Evolutionary conservation across 2,888 invertebrate species (phyloP).

Genomic region (Agrotis puta): DNA sequence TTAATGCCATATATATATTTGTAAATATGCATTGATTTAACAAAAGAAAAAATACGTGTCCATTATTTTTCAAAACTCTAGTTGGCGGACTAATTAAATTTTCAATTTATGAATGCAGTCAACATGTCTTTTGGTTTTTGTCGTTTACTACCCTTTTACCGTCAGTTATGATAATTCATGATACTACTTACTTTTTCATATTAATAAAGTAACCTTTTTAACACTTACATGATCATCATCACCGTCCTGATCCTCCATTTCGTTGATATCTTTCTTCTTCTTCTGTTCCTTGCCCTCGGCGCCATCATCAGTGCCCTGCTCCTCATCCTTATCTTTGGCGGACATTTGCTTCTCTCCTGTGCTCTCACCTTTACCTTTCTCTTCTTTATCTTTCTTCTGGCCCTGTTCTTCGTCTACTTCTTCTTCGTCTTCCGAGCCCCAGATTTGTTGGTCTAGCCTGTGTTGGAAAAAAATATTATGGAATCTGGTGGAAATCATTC

Average conservation of each 20-base stretch:
- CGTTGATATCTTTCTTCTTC: conserved; percentile 94
- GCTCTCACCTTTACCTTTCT: conserved; percentile 92
- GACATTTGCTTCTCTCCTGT: conserved; percentile 93
- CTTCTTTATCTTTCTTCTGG: conserved; percentile 91
- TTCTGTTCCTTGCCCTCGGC: conserved; percentile 90
- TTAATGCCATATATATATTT: no score
- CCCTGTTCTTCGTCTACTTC: conserved; percentile 90
- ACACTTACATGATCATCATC: conserved; percentile 94
- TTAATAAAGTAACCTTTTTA: not conserved
- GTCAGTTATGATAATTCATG: no score
- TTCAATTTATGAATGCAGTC: no score
- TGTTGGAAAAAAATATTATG: conserved; percentile 62
- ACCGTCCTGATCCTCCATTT: conserved; percentile 95
- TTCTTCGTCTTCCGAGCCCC: conserved; percentile 96
- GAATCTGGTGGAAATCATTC: no score
- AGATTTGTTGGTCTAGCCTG: conserved; percentile 94
- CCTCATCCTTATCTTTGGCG: conserved; percentile 93
- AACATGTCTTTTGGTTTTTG: no score
- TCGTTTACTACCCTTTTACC: no score
- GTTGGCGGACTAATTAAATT: no score
- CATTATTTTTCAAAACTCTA: no score
- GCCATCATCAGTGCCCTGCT: conserved; percentile 90
- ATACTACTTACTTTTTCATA: no score
- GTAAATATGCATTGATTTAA: no score
- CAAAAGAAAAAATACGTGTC: no score